phyloP scores from a whole-genome alignment of 2,113 vertebrate species.

The Trichechus manatus region DNA sequence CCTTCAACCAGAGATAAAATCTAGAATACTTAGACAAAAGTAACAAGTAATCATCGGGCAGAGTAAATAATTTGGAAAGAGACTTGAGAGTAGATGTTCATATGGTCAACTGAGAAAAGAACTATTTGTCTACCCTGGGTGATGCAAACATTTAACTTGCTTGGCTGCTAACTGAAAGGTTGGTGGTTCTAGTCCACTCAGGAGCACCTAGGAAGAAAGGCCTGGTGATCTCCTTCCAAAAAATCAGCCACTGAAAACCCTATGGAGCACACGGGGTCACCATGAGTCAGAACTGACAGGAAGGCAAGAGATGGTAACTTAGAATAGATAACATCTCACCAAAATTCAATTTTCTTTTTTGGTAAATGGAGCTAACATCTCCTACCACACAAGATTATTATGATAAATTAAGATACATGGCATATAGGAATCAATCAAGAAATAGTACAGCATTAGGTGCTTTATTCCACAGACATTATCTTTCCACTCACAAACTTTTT shows the following conservation, averaged over 20 bases:
- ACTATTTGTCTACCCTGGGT: not conserved
- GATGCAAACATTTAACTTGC: not conserved
- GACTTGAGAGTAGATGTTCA: not conserved
- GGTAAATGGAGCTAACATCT: not conserved
- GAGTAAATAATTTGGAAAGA: not conserved
- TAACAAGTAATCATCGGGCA: not conserved
- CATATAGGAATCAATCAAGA: not conserved
- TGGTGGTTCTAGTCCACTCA: not conserved
- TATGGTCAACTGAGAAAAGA: not conserved
- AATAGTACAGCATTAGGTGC: not conserved
- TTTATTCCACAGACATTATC: not conserved
- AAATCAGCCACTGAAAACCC: not conserved
- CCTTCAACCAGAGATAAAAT: not conserved
- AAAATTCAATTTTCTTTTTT: conserved; percentile 11
- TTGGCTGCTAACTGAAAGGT: not conserved
- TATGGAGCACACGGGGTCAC: not conserved
- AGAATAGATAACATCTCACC: not conserved
- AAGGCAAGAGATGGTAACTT: not conserved
- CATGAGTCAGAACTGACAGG: not conserved
- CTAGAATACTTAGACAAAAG: not conserved
- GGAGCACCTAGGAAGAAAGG: not conserved
- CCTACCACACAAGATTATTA: not conserved
- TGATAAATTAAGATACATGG: not conserved
- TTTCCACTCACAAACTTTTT: not conserved
- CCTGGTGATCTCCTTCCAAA: not conserved